Evolutionary conservation across 2,888 invertebrate species (phyloP).

Genomic region (Drosophila multiciliata): DNA sequence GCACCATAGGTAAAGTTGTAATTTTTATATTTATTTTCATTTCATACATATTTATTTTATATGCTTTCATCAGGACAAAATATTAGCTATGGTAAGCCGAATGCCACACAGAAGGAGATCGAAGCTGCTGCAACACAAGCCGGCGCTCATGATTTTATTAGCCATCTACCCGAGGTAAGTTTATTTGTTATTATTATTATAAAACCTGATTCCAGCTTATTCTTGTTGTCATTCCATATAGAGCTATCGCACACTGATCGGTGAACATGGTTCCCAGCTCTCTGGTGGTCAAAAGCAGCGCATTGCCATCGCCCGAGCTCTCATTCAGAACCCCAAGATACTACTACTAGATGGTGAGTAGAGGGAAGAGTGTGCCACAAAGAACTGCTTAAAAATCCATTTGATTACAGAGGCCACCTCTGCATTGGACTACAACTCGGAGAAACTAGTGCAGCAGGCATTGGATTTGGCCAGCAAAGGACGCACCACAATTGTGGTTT

Average conservation of each 20-base stretch:
- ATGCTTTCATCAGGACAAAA: constrained; percentile 85
- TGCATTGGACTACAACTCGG: constrained; percentile 92
- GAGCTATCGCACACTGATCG: constrained; percentile 92
- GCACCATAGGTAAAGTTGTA: constrained; percentile 86
- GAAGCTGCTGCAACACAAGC: constrained; percentile 90
- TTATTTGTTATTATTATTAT: not conserved
- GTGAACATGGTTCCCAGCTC: constrained; percentile 92
- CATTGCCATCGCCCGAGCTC: constrained; percentile 93
- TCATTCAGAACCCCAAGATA: constrained; percentile 91
- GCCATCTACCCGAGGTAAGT: constrained; percentile 89
- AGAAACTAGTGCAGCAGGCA: constrained; percentile 92
- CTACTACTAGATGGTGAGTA: constrained; percentile 88
- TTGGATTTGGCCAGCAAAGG: constrained; percentile 91
- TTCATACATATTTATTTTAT: not conserved
- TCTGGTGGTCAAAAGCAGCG: constrained; percentile 95
- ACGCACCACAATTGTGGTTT: constrained; percentile 91
- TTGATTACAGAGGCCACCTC: constrained; percentile 89
- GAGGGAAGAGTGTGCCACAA: not conserved
- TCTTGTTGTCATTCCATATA: constrained; percentile 70
- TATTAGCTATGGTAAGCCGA: constrained; percentile 90
- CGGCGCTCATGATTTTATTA: constrained; percentile 92
- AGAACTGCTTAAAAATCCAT: not conserved
- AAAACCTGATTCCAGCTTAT: not conserved
- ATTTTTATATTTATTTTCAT: not conserved
- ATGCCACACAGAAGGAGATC: constrained; percentile 89